These are phyloP conservation scores for Andrena flavipes DNA, from an alignment of 2,888 invertebrate species.

Conservation along the genomic window DNA sequence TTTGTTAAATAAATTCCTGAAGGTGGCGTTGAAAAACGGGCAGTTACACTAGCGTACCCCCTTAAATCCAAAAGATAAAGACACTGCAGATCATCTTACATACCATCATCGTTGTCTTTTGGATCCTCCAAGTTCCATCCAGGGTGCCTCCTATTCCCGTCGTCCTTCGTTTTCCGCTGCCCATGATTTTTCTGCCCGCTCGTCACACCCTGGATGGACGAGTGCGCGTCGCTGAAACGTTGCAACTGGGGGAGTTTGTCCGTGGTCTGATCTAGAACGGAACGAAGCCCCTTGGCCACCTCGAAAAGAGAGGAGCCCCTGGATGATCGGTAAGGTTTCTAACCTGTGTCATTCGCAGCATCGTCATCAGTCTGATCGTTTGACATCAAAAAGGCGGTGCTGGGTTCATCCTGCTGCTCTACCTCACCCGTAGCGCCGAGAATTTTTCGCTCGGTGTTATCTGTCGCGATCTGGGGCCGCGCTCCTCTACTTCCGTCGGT, in stretches of 20 bases:
- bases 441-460: constrained; percentile 40
- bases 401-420: constrained; percentile 53
- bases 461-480: constrained; percentile 25
- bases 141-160: background rate
- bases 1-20: too few relatives aligned
- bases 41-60: too few relatives aligned
- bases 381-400: constrained; percentile 76
- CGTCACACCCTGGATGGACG: constrained; percentile 13
- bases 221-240: constrained; percentile 10
- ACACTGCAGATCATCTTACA: too few relatives aligned
- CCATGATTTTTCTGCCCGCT: constrained; percentile 15
- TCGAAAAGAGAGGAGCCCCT: background rate
- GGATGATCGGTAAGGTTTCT: constrained; percentile 35
- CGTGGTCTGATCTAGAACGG: constrained; percentile 25
- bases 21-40: too few relatives aligned
- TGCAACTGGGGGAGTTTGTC: constrained; percentile 26
- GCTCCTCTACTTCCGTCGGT: constrained; percentile 17
- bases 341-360: constrained; percentile 73
- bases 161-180: background rate
- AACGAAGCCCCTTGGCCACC: background rate
- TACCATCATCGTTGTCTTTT: constrained; percentile 43
- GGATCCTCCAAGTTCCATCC: constrained; percentile 15
- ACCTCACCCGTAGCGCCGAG: constrained; percentile 20
- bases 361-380: constrained; percentile 65
- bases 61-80: too few relatives aligned